A percentile compares a stretch with the other conserved stretches of the same genome.
phyloP scores from a whole-genome alignment of 2,797 vertebrate genomes.

The Denticeps clupeoides region DNA sequence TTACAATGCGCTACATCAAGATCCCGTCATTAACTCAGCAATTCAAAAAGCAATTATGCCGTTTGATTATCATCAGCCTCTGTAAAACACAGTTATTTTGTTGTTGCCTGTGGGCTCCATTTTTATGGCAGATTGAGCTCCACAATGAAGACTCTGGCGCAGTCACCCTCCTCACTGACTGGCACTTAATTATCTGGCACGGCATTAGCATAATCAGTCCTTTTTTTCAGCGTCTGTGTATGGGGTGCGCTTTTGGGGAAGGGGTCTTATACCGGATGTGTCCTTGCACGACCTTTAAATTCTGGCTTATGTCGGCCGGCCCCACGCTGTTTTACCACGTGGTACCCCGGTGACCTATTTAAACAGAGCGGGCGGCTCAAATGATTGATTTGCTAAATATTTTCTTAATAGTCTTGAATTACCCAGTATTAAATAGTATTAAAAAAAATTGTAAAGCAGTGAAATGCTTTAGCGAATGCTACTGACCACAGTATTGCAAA shows the following conservation, averaged over 20 bases:
- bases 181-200: conserved; percentile 48
- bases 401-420: too few species aligned
- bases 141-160: conserved; percentile 34
- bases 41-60: conserved; percentile 65
- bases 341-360: too few species aligned
- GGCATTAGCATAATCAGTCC: conserved; percentile 39
- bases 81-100: conserved; percentile 36
- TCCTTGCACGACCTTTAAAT: conserved; percentile 3
- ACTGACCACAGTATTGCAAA: too few species aligned
- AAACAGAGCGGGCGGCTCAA: too few species aligned
- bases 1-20: conserved; percentile 60
- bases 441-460: too few species aligned
- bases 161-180: conserved; percentile 45
- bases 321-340: too few species aligned
- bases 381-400: too few species aligned
- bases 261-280: neutral
- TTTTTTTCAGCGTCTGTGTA: neutral
- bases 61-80: conserved; percentile 51
- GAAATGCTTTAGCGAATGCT: too few species aligned
- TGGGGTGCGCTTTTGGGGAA: neutral
- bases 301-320: neutral
- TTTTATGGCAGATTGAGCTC: conserved; percentile 49
- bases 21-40: conserved; percentile 61
- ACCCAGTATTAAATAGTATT: too few species aligned
- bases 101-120: conserved; percentile 33